Evolutionary conservation across 2,797 vertebrate genomes (phyloP), one percentile per base, ranked within the genome.

Genomic region (Oryzias sinensis): DNA sequence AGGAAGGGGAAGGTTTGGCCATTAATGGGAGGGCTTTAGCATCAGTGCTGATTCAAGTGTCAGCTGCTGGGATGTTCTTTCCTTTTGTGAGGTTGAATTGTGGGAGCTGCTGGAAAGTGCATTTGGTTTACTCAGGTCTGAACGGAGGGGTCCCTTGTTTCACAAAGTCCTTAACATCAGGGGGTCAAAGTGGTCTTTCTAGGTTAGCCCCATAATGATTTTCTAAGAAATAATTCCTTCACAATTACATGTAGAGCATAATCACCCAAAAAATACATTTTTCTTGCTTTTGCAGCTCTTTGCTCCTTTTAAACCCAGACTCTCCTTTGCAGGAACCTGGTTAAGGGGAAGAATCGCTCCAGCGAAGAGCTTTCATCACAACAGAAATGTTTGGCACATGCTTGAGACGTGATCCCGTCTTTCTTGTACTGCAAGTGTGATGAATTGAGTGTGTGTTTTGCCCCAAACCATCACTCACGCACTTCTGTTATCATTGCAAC

Each of bases 1-100:
- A 74, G 75, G 71, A 81, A 77, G 64, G 67, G 58, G 67, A 8
- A 25, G 53, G 59, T 14, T 53, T 8, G 37, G 42, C 45, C 61
- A 44, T 79, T 83, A 77, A 77, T 72, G 61, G 61, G 48, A 59
- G 53, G 75, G 76, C 62, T 72, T 56, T 74, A 78, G 81, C 70
- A 74, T 83, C 72, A 40, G 59, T 62, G 79, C 79, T 90, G 86
- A 88, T 89, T 81, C 86, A 79, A 84, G 70, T 77, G 78, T 87
- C 85, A 85, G 83, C 75, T 82, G 75, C 86, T 87, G 81, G 78
- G 67, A 76, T 77, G 81, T 53, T 63, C 74, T 57, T 80, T 74
- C 82, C 84, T 54, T 72, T 70, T 79, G 85, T 68, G 88, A 72
- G 65, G 61, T 59, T 77, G 79, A 80, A 80, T 85, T 82, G 76